Evolutionary conservation across 1,140 invertebrate genomes (phyloP), one percentile per base, ranked within the genome.

Genomic region (Pachypeltis micranthus): DNA sequence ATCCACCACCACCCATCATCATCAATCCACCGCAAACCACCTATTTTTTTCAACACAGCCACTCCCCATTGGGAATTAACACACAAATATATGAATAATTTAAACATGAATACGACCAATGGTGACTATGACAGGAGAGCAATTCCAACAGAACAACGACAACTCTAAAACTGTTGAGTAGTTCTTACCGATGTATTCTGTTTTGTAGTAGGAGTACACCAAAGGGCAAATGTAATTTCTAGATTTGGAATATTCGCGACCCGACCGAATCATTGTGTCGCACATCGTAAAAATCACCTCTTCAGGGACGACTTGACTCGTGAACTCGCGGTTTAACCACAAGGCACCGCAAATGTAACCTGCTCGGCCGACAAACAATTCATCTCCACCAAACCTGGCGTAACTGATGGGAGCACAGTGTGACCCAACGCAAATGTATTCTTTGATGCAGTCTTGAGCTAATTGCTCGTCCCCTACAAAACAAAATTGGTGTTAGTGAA

Each of bases 131-230:
- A n/a, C n/a, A n/a, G n/a, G n/a, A n/a, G n/a, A n/a, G n/a, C n/a
- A n/a, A n/a, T n/a, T n/a, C n/a, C n/a, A n/a, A n/a, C n/a, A n/a
- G n/a, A n/a, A n/a, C n/a, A n/a, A n/a, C n/a, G n/a, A n/a, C n/a
- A n/a, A n/a, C n/a, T n/a, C n/a, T n/a, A n/a, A n/a, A n/a, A n/a
- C n/a, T n/a, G n/a, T n/a, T n/a, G n/a, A n/a, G n/a, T n/a, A 24
- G 19, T 44, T 65, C 69, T 68, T 73, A 79, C 80, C 81, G 59
- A 93, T 73, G 73, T 92, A 93, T 75, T 91, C 85, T 4, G 86
- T 88, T n/a, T 83, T 79, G 71, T 92, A 89, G 73, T 91, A 92
- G 58, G 87, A 78, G 71, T 88, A 93, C 88, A 92, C 91, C 16
- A 93, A 73, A 4, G 90, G 88, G 67, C 80, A 80, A 3, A 77